These are phyloP conservation scores for Protobothrops flavoviridis DNA, from an alignment of 2,113 vertebrate species.

Conservation along the genomic window DNA sequence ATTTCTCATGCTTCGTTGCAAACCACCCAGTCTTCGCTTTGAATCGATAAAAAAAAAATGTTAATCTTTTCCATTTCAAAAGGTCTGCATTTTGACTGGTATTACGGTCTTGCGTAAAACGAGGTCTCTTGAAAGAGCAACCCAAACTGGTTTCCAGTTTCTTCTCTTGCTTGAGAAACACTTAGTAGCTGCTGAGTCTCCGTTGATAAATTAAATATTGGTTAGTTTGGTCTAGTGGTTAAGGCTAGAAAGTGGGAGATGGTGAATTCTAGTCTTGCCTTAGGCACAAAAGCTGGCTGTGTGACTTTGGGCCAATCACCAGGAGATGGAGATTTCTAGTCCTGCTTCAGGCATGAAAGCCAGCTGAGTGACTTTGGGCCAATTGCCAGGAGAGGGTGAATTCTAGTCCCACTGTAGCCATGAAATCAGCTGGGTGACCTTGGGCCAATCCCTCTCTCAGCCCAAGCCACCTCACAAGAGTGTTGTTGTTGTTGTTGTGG, in stretches of 20 bases:
- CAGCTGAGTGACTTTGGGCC: no score
- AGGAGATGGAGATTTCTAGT: no score
- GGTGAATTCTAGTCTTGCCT: background rate
- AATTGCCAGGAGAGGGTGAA: no score
- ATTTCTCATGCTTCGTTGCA: slow-evolving; percentile 63
- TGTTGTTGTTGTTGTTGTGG: no score
- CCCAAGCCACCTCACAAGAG: no score
- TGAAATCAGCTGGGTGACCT: no score
- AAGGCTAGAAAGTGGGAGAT: background rate
- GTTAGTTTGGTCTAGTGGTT: background rate
- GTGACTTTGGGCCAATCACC: background rate
- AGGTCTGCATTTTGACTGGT: slow-evolving; percentile 59
- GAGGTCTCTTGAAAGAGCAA: slow-evolving; percentile 49
- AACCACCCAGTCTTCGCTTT: slow-evolving; percentile 58
- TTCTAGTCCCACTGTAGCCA: no score
- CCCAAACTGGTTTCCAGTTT: background rate
- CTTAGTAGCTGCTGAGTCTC: no score
- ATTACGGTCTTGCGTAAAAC: slow-evolving; percentile 65
- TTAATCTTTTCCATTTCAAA: slow-evolving; percentile 72
- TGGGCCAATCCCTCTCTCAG: no score
- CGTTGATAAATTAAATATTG: background rate
- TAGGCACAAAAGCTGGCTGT: background rate
- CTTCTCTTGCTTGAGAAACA: no score
- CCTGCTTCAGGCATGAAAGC: no score
- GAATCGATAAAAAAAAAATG: slow-evolving; percentile 51